phyloP scores from a whole-genome alignment of 2,113 vertebrate genomes.

The Bettongia penicillata region DNA sequence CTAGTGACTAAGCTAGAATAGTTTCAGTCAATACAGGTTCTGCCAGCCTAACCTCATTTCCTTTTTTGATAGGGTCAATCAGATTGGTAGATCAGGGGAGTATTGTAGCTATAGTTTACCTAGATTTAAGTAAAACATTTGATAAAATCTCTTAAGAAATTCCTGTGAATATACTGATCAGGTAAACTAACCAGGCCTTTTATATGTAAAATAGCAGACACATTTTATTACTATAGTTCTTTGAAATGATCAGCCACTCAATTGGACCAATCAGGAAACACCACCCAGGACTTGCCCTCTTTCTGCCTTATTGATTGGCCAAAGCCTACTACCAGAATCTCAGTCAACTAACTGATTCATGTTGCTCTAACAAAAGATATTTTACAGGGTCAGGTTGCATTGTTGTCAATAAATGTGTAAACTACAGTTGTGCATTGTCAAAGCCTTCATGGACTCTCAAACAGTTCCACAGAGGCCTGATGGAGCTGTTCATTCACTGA shows the following conservation, averaged over 20 bases:
- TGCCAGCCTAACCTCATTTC: background rate
- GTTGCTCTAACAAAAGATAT: background rate
- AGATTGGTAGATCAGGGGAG: background rate
- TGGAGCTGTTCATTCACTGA: background rate
- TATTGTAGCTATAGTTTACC: background rate
- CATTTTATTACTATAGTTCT: background rate
- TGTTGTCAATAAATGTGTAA: background rate
- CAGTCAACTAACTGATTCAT: background rate
- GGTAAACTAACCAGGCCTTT: background rate
- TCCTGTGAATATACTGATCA: background rate
- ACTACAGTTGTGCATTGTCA: background rate
- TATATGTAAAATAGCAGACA: background rate
- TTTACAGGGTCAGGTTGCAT: background rate
- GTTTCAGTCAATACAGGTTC: background rate
- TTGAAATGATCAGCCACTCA: background rate
- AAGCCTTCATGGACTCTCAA: background rate
- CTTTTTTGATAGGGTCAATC: background rate
- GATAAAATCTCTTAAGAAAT: background rate
- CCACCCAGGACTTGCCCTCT: background rate
- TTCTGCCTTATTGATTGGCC: background rate
- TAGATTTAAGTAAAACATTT: background rate
- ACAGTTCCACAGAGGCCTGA: background rate
- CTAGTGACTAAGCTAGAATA: background rate
- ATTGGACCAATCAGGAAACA: background rate
- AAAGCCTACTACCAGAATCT: background rate